Base-by-base conservation (phyloP, 2,888 invertebrate genomes). In the Griposia aprilina region DNA sequence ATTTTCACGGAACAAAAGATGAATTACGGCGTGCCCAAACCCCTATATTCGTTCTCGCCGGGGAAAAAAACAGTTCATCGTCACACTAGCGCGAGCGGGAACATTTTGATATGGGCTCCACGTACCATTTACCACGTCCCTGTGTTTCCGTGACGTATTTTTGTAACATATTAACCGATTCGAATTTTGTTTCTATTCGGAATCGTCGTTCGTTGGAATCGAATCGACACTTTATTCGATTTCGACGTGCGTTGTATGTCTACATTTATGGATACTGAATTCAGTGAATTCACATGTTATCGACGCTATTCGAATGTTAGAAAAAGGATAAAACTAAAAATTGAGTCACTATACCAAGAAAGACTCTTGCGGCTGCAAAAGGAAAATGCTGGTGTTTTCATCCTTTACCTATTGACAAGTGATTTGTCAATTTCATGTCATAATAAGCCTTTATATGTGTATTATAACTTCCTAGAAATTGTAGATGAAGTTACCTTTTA, bases 91-190 rank as follows among this genome's bases (percentile, higher is more conserved):
- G 67, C 66, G 76, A 63, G 23, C 81, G 74, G 50, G 69, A 83
- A 86, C 82, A 83, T 82, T 82, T 86, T 87, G 87, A 83, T 88
- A 88, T 83, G 78, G 80, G 74, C 78, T 76, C 82, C 87, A 84
- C 90, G 89, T 88, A 81, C 82, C 78, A 82, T 88, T 88, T 82
- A 79, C 85, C 86, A 83, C 87, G 87, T 87, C 78, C 55, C 81
- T 78, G 81, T 79, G 79, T 79, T 83, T 85, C 76, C 78, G 80
- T 77, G 76, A 76, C 70, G 79, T 89, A 82, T 89, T 88, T 90
- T 90, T 84, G 78, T 82, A 84, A 82, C 81, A 82, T 83, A 89
- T 88, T 90, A 87, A 89, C 83, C 81, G 83, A 87, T 85, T 74
- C 75, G 75, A 68, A 82, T 89, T 84, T 87, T 74, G 76, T 80